Evolutionary conservation across 2,113 vertebrate species (phyloP).

Genomic region (Otolemur garnettii): DNA sequence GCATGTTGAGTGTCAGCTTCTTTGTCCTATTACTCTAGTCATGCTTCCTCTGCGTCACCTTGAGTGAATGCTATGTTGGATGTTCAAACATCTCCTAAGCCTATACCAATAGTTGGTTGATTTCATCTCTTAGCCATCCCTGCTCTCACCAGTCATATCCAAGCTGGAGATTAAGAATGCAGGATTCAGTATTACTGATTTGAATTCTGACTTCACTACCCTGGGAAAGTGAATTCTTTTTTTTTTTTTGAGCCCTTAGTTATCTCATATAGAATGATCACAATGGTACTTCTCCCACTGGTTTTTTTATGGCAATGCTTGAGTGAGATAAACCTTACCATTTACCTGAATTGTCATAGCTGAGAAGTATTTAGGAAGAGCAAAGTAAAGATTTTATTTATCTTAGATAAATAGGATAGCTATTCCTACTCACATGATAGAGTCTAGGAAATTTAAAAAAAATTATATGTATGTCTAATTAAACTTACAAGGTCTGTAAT

Average conservation of each 20-base stretch:
- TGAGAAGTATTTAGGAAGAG: not conserved
- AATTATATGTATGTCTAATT: not conserved
- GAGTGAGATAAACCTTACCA: not conserved
- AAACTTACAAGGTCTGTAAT: not conserved
- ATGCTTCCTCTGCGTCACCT: not conserved
- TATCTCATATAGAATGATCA: not conserved
- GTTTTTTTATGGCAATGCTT: not conserved
- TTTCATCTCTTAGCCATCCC: not conserved
- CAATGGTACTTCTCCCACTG: not conserved
- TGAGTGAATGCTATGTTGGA: not conserved
- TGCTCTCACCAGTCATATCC: not conserved
- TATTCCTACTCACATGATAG: not conserved
- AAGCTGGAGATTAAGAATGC: not conserved
- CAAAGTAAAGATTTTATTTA: not conserved
- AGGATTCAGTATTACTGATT: not conserved
- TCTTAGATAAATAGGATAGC: not conserved
- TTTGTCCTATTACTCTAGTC: not conserved
- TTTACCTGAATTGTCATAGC: constrained; percentile 5
- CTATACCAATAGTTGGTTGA: not conserved
- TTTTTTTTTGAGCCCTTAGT: not conserved
- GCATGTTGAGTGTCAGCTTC: not conserved
- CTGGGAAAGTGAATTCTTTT: not conserved
- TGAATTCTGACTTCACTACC: not conserved
- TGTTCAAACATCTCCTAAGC: not conserved
- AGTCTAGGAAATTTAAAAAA: not conserved